phyloP scores from a whole-genome alignment of 2,797 vertebrate genomes.

The Otolemur crassicaudatus region DNA sequence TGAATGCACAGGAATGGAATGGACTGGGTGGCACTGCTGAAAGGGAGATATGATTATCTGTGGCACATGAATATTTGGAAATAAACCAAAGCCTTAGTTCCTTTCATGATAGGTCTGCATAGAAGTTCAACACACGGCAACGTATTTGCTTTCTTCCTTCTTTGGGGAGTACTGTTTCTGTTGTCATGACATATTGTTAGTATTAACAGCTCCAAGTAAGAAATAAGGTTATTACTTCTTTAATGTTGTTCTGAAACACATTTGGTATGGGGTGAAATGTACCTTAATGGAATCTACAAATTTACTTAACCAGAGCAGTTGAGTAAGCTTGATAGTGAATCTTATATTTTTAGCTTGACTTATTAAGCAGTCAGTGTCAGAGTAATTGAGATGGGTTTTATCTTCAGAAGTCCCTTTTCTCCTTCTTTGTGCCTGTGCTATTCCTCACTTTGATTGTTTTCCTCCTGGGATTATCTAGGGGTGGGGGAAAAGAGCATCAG shows the following conservation, averaged over 20 bases:
- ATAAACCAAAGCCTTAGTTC: background rate
- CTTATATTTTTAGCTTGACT: conserved; percentile 69
- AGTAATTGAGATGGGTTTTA: conserved; percentile 63
- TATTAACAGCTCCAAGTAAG: conserved; percentile 59
- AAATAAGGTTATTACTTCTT: conserved; percentile 61
- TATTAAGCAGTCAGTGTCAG: conserved; percentile 63
- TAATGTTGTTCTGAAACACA: conserved; percentile 72
- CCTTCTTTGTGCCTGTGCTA: conserved; percentile 47
- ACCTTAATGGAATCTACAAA: conserved; percentile 67
- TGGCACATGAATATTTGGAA: background rate
- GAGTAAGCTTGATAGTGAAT: conserved; percentile 71
- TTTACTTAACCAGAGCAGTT: conserved; percentile 67
- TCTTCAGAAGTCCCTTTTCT: conserved; percentile 43
- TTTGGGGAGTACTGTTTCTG: conserved; percentile 60
- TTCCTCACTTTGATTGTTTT: background rate
- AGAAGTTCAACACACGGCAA: conserved; percentile 59
- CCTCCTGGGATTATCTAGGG: background rate
- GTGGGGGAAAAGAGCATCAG: background rate
- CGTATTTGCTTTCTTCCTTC: conserved; percentile 11
- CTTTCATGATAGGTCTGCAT: conserved; percentile 51
- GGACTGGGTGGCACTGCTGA: background rate
- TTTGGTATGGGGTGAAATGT: conserved; percentile 60
- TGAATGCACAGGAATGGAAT: background rate
- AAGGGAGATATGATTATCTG: background rate
- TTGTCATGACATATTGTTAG: conserved; percentile 25